A percentile compares a stretch with the other conserved stretches of the same genome.
These are phyloP conservation scores for Musca domestica DNA, from an alignment of 1,140 invertebrate genomes.

Conservation along the genomic window DNA sequence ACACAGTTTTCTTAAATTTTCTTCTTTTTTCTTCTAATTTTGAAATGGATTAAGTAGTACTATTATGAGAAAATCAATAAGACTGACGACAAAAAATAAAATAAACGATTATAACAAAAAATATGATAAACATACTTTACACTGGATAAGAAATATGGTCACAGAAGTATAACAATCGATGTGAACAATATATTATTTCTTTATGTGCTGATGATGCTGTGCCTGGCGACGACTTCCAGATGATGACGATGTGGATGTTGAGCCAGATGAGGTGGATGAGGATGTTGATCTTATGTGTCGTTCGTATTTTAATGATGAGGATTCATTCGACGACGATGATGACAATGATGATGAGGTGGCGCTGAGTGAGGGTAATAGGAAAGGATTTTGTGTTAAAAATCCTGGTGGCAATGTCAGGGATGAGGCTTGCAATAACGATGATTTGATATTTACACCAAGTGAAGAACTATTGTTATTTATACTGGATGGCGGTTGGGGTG, in stretches of 20 bases:
- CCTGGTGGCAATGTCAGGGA: conserved; percentile 4
- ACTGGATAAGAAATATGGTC: too few species aligned
- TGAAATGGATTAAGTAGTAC: too few species aligned
- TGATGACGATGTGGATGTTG: neutral
- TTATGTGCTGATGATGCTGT: neutral
- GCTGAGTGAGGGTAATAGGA: neutral
- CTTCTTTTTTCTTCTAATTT: too few species aligned
- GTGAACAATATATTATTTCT: conserved; percentile 9
- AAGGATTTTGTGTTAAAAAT: conserved; percentile 12
- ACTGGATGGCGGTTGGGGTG: conserved; percentile 37
- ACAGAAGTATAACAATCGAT: too few species aligned
- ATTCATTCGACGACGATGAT: neutral
- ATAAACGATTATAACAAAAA: too few species aligned
- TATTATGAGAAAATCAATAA: too few species aligned
- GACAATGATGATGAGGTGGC: neutral
- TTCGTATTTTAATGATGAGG: neutral
- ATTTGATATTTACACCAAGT: conserved; percentile 14
- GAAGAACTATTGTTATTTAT: neutral
- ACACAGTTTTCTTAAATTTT: too few species aligned
- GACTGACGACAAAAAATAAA: too few species aligned
- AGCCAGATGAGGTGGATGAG: neutral
- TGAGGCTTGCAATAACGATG: conserved; percentile 25
- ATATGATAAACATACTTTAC: too few species aligned
- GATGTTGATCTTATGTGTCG: neutral
- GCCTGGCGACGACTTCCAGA: neutral